Evolutionary conservation across 2,113 vertebrate genomes (phyloP).

Genomic region (Astur gentilis): DNA sequence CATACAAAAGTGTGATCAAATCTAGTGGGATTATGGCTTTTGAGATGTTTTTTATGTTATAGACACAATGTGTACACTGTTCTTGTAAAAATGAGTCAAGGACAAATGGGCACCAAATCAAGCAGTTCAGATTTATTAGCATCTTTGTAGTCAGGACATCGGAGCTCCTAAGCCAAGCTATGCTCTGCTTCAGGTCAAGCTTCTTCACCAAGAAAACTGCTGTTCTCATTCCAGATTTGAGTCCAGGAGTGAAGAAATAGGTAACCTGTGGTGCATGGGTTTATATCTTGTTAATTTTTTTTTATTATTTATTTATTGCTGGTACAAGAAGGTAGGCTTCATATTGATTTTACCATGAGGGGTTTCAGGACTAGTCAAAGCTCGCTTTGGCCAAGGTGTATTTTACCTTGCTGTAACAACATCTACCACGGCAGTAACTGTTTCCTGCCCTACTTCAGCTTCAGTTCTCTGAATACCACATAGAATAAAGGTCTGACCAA

Average conservation of each 20-base stretch:
- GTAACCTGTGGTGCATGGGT: background rate
- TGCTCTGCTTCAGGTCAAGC: background rate
- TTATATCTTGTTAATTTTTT: background rate
- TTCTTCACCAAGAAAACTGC: background rate
- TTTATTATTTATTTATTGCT: background rate
- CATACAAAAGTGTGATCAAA: background rate
- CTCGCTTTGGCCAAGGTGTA: background rate
- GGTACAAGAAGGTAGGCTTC: background rate
- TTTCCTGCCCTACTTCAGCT: background rate
- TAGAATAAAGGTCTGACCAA: background rate
- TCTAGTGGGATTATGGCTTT: background rate
- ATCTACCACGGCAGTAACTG: background rate
- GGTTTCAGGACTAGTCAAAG: background rate
- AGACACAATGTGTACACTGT: background rate
- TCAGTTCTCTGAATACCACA: background rate
- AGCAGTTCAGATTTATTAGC: background rate
- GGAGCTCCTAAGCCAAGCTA: background rate
- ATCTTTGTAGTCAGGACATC: background rate
- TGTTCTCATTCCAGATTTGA: background rate
- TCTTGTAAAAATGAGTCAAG: background rate
- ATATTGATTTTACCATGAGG: background rate
- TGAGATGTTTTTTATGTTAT: background rate
- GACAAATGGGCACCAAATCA: background rate
- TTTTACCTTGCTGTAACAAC: background rate
- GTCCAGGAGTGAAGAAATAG: background rate